Conservation (phyloP, 2,797 vertebrate genomes). For the Trichosurus vulpecula region DNA sequence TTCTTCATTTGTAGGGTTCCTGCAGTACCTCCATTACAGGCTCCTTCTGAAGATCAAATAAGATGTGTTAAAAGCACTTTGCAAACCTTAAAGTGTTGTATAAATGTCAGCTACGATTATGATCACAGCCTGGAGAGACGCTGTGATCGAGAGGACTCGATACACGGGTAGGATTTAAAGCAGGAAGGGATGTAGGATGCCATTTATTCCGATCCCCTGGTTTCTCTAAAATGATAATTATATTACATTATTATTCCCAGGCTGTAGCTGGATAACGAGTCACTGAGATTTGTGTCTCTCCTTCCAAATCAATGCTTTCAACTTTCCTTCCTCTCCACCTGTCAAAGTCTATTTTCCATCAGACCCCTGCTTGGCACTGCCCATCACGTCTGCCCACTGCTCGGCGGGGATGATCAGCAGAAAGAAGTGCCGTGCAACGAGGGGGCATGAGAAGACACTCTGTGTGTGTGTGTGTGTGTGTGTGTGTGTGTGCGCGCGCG, state of each 20-base stretch:
- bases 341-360: not conserved
- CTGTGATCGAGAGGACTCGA: not conserved
- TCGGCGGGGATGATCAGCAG: not conserved
- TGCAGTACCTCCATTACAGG: not conserved
- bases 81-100: not conserved
- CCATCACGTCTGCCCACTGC: not conserved
- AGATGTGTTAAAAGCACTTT: not conserved
- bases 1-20: not conserved
- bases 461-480: too few species aligned
- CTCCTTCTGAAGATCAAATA: not conserved
- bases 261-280: not conserved
- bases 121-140: not conserved
- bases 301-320: not conserved
- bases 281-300: not conserved
- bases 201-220: not conserved
- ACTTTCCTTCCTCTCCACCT: not conserved
- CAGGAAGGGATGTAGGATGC: not conserved
- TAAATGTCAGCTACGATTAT: not conserved
- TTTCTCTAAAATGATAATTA: not conserved
- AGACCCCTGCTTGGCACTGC: not conserved
- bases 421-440: too few species aligned
- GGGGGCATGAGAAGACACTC: not conserved
- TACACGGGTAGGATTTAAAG: not conserved
- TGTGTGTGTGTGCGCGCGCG: not conserved
- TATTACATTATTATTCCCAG: not conserved